A percentile compares a stretch with the other conserved stretches of the same genome.
Evolutionary conservation across 1,140 invertebrate species (phyloP).

Genomic region (Venturia canescens): DNA sequence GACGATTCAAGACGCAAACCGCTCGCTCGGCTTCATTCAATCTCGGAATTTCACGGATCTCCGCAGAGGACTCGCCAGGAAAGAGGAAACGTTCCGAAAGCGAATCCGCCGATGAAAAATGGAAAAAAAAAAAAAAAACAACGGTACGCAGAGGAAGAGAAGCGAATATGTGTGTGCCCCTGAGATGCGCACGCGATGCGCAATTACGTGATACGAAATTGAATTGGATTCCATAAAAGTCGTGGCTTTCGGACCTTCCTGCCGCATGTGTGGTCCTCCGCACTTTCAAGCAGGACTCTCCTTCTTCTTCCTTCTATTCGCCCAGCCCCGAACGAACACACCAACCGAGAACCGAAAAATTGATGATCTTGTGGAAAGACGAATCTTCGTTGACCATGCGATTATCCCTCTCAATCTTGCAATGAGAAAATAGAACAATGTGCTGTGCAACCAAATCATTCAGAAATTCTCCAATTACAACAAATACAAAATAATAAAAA

Average conservation of each 20-base stretch:
- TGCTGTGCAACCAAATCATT: neutral
- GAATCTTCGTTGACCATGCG: conserved; percentile 23
- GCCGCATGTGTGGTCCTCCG: conserved; percentile 59
- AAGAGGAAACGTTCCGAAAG: conserved; percentile 1
- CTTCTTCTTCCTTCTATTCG: neutral
- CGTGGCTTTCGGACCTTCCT: conserved; percentile 53
- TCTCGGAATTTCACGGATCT: conserved; percentile 38
- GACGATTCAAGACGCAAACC: conserved; percentile 5
- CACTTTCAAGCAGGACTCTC: neutral
- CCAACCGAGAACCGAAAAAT: conserved; percentile 26
- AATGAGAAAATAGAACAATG: neutral
- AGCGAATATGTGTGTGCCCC: conserved; percentile 40
- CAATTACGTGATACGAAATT: conserved; percentile 53
- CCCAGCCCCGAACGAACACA: conserved; percentile 15
- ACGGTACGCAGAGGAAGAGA: too few species aligned
- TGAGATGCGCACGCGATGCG: conserved; percentile 50
- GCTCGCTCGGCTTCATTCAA: conserved; percentile 34
- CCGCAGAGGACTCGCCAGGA: neutral
- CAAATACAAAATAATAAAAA: too few species aligned
- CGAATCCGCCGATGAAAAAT: conserved; percentile 27
- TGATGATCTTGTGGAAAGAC: conserved; percentile 25
- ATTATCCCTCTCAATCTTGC: conserved; percentile 5
- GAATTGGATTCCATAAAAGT: conserved; percentile 59
- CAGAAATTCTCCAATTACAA: too few species aligned
- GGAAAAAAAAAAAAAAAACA: neutral